Evolutionary conservation across 2,888 invertebrate species (phyloP), one percentile per base, ranked within the genome.

Genomic region (Watsonalla cultraria): DNA sequence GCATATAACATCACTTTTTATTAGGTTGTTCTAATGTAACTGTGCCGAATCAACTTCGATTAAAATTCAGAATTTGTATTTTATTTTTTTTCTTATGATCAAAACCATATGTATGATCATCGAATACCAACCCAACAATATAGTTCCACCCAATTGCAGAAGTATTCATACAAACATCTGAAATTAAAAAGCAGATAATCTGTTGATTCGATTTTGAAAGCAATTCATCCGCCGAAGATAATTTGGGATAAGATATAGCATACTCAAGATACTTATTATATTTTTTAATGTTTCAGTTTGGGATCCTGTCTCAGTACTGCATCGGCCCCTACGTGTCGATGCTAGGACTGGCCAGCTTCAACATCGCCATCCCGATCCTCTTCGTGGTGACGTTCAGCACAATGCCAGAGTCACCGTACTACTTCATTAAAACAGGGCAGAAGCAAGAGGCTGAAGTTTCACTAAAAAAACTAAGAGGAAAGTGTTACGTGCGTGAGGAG

Each of bases 401-500:
- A 45, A 92, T 94, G 88, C 94, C 94, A 0, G 95, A 95, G 73
- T 93, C 94, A 2, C 95, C 95, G 0, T 92, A 93, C 65, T 93
- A 88, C 68, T 86, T 86, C 70, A 83, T 93, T 33, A 90, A 92
- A 51, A 77, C 81, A 0, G 90, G 88, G 9, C 81, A 87, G 34
- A 79, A 82, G 7, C 91, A 92, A 39, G 80, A 88, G 55, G 94
- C 94, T 0, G 87, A 92, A 54, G 68, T 80, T 46, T 91, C 93
- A 0, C 74, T 94, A 51, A 86, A 91, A 65, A 91, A 87, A 70
- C 83, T 94, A 2, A 81, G 94, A 14, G 92, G 93, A 24, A 83
- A 83, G 58, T 73, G 77, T 13, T 92, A 92, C 65, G 91, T 94
- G 48, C 81, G 88, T 64, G 86, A 88, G 57, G 93, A 93, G 72